Base-by-base conservation (phyloP, 2,113 vertebrate species). In the Salvelinus alpinus region DNA sequence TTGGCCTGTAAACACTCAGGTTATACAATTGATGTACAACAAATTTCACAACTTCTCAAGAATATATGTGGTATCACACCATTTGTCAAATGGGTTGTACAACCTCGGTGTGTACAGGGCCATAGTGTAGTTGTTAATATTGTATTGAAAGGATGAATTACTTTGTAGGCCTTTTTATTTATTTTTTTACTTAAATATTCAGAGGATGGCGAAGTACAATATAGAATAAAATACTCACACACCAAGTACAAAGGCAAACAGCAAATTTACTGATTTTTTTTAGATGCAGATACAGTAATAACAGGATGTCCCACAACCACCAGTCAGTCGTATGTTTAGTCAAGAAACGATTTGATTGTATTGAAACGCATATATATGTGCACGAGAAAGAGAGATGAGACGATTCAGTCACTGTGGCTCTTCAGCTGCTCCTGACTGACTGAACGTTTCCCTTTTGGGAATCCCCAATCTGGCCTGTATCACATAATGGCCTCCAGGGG, bases 311-410 rank as follows among this genome's bases (percentile, higher is more conserved):
- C 71, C 72, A 79, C 54, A 34, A 70, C 68, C 64, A 57, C 62
- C 62, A 60, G 77, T 76, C 47, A 44, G 38, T 44, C 2, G 38
- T 44, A 3, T 72, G 71, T 59, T 34, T 75, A 65, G 64, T 70
- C 44, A 74, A 51, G 38, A 79, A 29, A 71, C 72, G 62, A 13
- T 78, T 73, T 20, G 69, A 81, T 86, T 75, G 77, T 79, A 77
- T 65, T 75, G 71, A 86, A 77, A 83, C 74, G 72, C 79, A 79
- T 48, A 77, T 79, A 79, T 48, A 44, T 44, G 70, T 73, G 78
- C 75, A 78, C 59, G 5, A 73, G 78, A 69, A 2, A 8, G 25
- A 24, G 29, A 18, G 14, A 9, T 8, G 22, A 18, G 16, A 0
- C 0, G 62, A 24, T 20, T 57, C 18, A 25, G 3, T 72, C 16